Evolutionary conservation across 2,113 vertebrate genomes (phyloP), one percentile per base, ranked within the genome.

Genomic region (Lampris incognitus): DNA sequence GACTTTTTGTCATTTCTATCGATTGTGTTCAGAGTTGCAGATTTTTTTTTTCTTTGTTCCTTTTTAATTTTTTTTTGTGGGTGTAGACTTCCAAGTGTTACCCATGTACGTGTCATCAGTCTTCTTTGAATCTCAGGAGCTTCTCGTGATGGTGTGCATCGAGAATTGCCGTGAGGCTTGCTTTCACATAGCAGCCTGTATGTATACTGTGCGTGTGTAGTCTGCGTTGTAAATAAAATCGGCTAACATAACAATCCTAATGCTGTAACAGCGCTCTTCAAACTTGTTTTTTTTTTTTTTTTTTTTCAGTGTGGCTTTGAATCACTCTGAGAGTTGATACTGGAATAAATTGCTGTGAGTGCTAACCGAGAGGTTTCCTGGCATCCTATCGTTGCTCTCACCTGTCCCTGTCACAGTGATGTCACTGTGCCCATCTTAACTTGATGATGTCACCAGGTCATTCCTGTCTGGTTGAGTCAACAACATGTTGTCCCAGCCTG

Each of bases 221-320:
- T 88, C 79, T 76, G 88, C 79, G 78, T 81, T 91, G 90, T 92
- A 89, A 91, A 93, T 91, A 91, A 93, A 91, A 81, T 78, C 44
- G 78, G 73, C 62, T 78, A 64, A 90, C 88, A 90, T 88, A 88
- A 87, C 66, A 81, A 59, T 74, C 59, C 9, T 63, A 36, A 40
- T 0, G 55, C 49, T 52, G 62, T 39, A n/a, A 55, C 72, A 37
- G 61, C 1, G 0, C 74, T 72, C 61, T 73, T 79, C 39, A 61
- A 51, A 66, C 9, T 44, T 66, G n/a, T 2, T 5, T 51, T 49
- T 9, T 4, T 49, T 5, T 9, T 9, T 4, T 49, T 9, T 49
- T 49, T 49, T 49, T 52, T 11, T 11, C 50, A 52, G 50, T 52
- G 50, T 11, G 9, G 9, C 50, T 52, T 8, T 5, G 50, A 52